Evolutionary conservation across 2,797 vertebrate species (phyloP).

Genomic region (Luscinia megarhynchos): DNA sequence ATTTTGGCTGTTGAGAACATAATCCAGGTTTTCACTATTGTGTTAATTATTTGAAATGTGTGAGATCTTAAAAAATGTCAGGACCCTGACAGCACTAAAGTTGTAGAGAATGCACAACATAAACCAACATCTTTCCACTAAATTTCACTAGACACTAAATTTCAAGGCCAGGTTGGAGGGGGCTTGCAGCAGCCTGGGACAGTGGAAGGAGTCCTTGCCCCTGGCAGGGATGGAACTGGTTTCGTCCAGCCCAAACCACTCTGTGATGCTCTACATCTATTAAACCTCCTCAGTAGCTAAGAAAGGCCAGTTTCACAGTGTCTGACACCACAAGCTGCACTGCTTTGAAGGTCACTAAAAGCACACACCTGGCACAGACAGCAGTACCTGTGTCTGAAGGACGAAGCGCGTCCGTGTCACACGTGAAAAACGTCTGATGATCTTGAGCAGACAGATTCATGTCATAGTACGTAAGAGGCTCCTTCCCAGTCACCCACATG

Average conservation of each 20-base stretch:
- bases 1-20: neutral
- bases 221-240: neutral
- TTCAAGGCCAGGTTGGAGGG: neutral
- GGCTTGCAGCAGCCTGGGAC: neutral
- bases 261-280: neutral
- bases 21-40: neutral
- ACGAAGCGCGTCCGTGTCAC: constrained; percentile 91
- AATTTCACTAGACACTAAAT: neutral
- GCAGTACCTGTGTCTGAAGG: constrained; percentile 91
- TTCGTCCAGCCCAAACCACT: neutral
- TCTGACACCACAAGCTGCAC: fast-evolving
- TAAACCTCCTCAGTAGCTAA: neutral
- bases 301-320: neutral
- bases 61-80: neutral
- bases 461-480: constrained; percentile 97
- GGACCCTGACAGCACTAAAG: neutral
- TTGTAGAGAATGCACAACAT: neutral
- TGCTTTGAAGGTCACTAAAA: neutral
- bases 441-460: constrained; percentile 99
- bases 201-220: neutral
- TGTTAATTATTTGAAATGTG: neutral
- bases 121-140: neutral
- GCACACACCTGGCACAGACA: fast-evolving
- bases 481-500: constrained; percentile 98
- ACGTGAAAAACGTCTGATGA: constrained; percentile 97